Conservation (phyloP, 37 sponge, comb jelly and placozoan genomes). For the Spongilla lacustris region DNA sequence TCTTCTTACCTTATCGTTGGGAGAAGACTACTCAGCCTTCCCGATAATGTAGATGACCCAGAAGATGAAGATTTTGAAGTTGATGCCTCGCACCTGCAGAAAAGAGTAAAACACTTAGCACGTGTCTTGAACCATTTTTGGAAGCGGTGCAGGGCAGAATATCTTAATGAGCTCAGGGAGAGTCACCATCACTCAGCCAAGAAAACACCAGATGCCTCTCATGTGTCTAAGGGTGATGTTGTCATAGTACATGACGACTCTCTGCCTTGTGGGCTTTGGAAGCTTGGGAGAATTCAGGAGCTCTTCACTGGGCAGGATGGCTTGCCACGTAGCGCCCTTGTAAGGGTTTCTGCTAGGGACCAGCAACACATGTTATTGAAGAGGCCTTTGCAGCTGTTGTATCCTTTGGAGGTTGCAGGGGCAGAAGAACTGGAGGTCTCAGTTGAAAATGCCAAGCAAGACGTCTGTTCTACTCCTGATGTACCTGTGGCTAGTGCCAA, state of each 20-base stretch:
- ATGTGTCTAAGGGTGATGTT: constrained; percentile 5
- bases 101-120: constrained; percentile 18
- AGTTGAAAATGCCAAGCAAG: neutral
- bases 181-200: constrained; percentile 5
- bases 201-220: neutral
- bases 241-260: constrained; percentile 17
- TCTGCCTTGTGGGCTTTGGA: constrained; percentile 19
- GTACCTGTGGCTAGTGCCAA: neutral
- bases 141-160: constrained; percentile 33
- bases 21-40: constrained; percentile 18
- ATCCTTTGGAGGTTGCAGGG: neutral
- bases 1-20: constrained; percentile 38
- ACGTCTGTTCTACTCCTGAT: neutral
- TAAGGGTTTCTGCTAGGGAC: neutral
- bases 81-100: neutral
- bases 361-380: neutral
- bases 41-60: neutral
- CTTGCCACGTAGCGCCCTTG: constrained; percentile 2
- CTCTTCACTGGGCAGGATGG: constrained; percentile 24
- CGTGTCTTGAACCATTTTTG: constrained; percentile 15
- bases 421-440: no score
- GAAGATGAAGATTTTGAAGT: constrained; percentile 23
- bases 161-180: constrained; percentile 24
- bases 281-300: constrained; percentile 13
- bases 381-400: neutral